Base-by-base conservation (phyloP, 1,140 invertebrate genomes). In the Drosophila athabasca region DNA sequence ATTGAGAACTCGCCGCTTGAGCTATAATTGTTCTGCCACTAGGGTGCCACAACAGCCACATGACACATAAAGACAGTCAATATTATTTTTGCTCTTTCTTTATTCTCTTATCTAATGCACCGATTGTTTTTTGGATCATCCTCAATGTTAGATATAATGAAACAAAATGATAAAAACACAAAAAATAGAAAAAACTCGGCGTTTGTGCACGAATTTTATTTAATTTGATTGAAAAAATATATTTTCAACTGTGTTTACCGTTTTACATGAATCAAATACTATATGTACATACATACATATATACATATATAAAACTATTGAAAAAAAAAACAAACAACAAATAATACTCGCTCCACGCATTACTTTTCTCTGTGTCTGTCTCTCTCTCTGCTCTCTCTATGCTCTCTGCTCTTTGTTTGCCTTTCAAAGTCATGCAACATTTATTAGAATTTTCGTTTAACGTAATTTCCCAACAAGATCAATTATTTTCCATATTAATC, bases 161-260 rank as follows among this genome's bases (percentile, higher is more conserved):
- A 43, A 55, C 24, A 60, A 52, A 49, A 31, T 54, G 46, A 61
- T 53, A 62, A 53, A 48, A 53, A 60, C 15, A 44, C 43, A 67
- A 44, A 65, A 59, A 52, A 17, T n/a, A 67, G 45, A 31, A 46
- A 49, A 1, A 51, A 15, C 57, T 57, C 71, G 66, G 80, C 73
- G 80, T 76, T 90, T 91, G 89, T 90, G 90, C 90, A 90, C 90
- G 87, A 87, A 85, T 83, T 90, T 85, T 75, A 78, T 83, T 81
- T 70, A 60, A 67, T 69, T 74, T 64, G 45, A 45, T 62, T 59
- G 62, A 61, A 48, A 61, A 48, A 19, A 19, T 44, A 66, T 31
- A 46, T 81, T 74, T 77, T 48, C 43, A 77, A 76, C 57, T 76
- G 76, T 79, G 64, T 60, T 73, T 68, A 53, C 44, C 48, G 57